A percentile compares a stretch with the other conserved stretches of the same genome.
These are phyloP conservation scores for Hemitrygon akajei DNA, from an alignment of 2,797 vertebrate genomes.

Conservation along the genomic window DNA sequence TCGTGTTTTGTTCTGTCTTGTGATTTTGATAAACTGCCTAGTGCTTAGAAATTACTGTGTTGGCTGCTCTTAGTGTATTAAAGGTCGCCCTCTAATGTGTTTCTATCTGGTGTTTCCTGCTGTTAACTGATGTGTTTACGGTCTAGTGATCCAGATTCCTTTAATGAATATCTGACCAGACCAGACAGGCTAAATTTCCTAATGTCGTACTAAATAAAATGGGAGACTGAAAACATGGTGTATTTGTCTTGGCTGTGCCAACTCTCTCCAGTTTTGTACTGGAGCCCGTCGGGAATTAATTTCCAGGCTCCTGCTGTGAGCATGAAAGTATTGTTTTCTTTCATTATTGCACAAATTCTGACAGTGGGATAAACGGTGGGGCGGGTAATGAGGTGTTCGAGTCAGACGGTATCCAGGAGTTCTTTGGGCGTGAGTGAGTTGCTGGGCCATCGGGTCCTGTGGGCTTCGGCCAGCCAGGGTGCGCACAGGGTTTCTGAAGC, in stretches of 20 bases:
- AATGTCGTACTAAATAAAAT: neutral
- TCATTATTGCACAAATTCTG: neutral
- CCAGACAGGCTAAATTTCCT: neutral
- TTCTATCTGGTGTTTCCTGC: neutral
- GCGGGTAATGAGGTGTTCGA: neutral
- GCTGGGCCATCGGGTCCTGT: no score
- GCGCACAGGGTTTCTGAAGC: no score
- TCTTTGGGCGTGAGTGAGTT: no score
- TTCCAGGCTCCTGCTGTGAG: neutral
- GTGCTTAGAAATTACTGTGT: neutral
- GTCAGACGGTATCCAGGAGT: neutral
- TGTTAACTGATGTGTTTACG: neutral
- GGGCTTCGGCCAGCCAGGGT: no score
- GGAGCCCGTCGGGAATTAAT: neutral
- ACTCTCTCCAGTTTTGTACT: no score
- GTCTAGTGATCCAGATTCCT: neutral
- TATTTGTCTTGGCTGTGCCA: no score
- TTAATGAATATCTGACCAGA: neutral
- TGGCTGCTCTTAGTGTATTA: neutral
- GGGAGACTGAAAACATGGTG: neutral
- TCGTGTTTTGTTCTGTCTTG: neutral
- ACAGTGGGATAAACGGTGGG: neutral
- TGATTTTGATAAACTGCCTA: neutral
- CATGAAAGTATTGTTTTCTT: neutral
- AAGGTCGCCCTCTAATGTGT: neutral